Percentiles rank a stretch among this genome's conserved stretches.
phyloP scores from a whole-genome alignment of 1,140 invertebrate genomes.

The Luehdorfia chinensis region DNA sequence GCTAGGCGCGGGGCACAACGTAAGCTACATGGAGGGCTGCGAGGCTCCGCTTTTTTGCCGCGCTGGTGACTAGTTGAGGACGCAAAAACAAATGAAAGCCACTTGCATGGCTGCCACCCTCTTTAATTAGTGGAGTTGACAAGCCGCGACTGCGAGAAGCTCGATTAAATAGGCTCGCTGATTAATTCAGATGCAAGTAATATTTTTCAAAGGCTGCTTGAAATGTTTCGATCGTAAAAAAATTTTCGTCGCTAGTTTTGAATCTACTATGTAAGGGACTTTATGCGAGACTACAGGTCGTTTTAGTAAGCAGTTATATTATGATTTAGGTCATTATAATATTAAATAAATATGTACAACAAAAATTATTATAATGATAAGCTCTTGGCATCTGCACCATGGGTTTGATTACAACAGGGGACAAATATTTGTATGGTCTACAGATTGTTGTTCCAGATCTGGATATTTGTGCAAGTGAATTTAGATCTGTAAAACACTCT shows the following conservation, averaged over 20 bases:
- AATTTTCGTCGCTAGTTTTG: constrained; percentile 1
- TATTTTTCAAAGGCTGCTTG: constrained; percentile 13
- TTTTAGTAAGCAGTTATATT: too few species aligned
- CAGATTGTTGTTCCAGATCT: too few species aligned
- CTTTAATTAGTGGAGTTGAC: constrained; percentile 43
- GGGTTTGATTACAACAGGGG: too few species aligned
- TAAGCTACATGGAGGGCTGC: constrained; percentile 22
- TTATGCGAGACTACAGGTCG: too few species aligned
- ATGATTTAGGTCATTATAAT: too few species aligned
- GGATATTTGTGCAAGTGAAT: too few species aligned
- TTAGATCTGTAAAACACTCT: too few species aligned
- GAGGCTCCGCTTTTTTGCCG: constrained; percentile 27
- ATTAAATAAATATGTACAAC: too few species aligned
- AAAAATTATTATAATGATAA: too few species aligned
- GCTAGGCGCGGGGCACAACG: background rate
- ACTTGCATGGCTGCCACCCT: constrained; percentile 43
- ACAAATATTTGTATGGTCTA: too few species aligned
- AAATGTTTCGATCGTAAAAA: constrained; percentile 5
- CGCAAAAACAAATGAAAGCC: constrained; percentile 38
- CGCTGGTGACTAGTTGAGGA: constrained; percentile 17
- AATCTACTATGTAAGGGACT: too few species aligned
- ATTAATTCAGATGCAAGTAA: constrained; percentile 16
- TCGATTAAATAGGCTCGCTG: constrained; percentile 13
- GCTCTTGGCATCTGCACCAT: too few species aligned
- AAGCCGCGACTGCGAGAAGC: constrained; percentile 9